Percentiles rank a stretch among this genome's conserved stretches.
These are phyloP conservation scores for Pachymerium ferrugineum DNA, from an alignment of 2,888 invertebrate species.

Conservation along the genomic window DNA sequence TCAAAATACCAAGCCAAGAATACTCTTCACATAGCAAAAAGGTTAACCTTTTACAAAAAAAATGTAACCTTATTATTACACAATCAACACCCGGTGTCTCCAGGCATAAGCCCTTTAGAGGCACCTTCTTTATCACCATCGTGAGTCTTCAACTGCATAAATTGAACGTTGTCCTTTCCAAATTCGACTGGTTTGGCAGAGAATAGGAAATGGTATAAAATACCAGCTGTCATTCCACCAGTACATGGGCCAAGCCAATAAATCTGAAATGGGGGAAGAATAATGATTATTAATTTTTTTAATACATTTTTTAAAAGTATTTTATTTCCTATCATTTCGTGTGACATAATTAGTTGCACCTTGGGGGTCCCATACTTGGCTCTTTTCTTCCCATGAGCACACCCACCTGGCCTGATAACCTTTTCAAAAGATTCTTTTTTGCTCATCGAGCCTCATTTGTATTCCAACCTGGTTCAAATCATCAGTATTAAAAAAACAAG, in stretches of 20 bases:
- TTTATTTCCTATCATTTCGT: background rate
- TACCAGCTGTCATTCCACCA: constrained; percentile 37
- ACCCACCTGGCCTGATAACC: constrained; percentile 10
- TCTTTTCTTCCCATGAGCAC: background rate
- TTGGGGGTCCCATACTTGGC: constrained; percentile 11
- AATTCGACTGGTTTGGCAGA: constrained; percentile 28
- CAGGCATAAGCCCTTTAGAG: constrained; percentile 23
- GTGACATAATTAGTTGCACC: too few species aligned
- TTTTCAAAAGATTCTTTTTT: constrained; percentile 10
- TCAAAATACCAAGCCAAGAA: too few species aligned
- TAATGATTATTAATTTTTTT: too few species aligned
- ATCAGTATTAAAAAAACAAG: constrained; percentile 2
- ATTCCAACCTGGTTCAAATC: background rate
- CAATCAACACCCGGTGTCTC: background rate
- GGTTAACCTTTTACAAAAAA: background rate
- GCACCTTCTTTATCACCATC: constrained; percentile 32
- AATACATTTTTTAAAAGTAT: background rate
- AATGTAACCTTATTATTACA: background rate
- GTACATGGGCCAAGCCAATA: constrained; percentile 36
- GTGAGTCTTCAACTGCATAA: constrained; percentile 29
- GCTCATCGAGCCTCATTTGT: background rate
- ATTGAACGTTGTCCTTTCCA: constrained; percentile 28
- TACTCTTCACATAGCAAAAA: too few species aligned
- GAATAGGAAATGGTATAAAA: constrained; percentile 35
- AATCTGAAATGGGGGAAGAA: constrained; percentile 32